A percentile compares a stretch with the other conserved stretches of the same genome.
These are phyloP conservation scores for Campoletis sonorensis DNA, from an alignment of 1,140 invertebrate species.

Conservation along the genomic window DNA sequence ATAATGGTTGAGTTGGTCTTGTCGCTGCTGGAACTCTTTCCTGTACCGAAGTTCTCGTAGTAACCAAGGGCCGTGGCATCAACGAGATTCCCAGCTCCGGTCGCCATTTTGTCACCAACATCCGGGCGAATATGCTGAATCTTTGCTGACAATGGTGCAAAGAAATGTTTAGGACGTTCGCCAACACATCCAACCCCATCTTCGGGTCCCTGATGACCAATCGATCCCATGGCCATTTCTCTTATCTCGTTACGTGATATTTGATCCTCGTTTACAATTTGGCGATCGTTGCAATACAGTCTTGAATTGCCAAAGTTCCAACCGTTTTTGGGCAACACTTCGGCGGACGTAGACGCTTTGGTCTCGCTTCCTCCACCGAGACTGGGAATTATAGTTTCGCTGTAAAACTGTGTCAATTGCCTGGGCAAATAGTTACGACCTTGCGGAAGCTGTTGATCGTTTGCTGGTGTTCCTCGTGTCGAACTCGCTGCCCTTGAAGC, in stretches of 20 bases:
- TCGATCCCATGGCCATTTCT: background rate
- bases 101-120: constrained; percentile 27
- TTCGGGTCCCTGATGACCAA: background rate
- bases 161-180: constrained; percentile 72
- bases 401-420: background rate
- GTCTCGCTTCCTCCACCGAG: background rate
- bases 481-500: background rate
- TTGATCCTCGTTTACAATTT: background rate
- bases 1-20: constrained; percentile 63
- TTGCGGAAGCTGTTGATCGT: constrained; percentile 10
- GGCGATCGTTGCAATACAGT: background rate
- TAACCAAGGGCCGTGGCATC: constrained; percentile 16
- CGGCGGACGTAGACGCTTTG: constrained; percentile 41
- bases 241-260: background rate
- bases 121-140: constrained; percentile 49
- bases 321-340: constrained; percentile 47
- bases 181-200: background rate
- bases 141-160: constrained; percentile 69
- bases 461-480: background rate
- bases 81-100: constrained; percentile 31
- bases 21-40: constrained; percentile 62
- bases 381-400: background rate
- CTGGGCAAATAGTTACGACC: constrained; percentile 35
- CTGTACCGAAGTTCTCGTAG: constrained; percentile 52
- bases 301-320: constrained; percentile 18